Base-by-base conservation (phyloP, 2,113 vertebrate genomes). In the Hirundichthys speculiger region DNA sequence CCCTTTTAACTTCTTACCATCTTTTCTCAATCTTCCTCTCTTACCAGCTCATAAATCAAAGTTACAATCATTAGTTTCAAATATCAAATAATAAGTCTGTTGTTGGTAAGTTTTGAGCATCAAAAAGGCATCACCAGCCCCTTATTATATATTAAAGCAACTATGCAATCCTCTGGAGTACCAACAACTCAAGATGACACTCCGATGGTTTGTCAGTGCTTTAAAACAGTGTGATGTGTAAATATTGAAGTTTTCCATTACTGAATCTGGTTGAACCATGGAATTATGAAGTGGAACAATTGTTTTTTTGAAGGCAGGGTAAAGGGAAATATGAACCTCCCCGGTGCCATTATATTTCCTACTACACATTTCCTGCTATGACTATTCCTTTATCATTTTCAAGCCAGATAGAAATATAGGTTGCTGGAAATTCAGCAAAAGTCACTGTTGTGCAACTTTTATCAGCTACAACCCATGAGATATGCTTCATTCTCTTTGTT, bases 161-260 rank as follows among this genome's bases (percentile, higher is more conserved):
- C 19, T 47, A 39, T 25, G 21, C 41, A 25, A 19, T 38, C 4
- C 46, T 67, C 30, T 22, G 49, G 50, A 58, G 54, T 67, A 27
- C 54, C 56, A 64, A n/a, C 52, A 66, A 53, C 30, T 38, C 22
- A 47, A 41, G 51, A 46, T 34, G 64, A 74, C 53, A 56, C 54
- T 52, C 25, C 3, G 13, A 19, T 19, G 22, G 25, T 19, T 27
- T 52, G 57, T 24, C 50, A 19, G 18, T 13, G 27, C 61, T 73
- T 73, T 65, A 71, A 73, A 43, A 30, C 39, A 62, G 41, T 38
- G 13, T 58, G 65, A 77, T 59, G 25, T 58, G 25, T 64, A 24
- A 65, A 69, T 16, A 46, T 11, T 45, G 27, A 49, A 9, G 48
- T 43, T 45, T 52, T 39, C 55, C 53, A 27, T 40, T 4, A 41